A percentile compares a stretch with the other conserved stretches of the same genome.
Conservation (phyloP, 1,140 invertebrate species). For the Notospermus geniculatus region DNA sequence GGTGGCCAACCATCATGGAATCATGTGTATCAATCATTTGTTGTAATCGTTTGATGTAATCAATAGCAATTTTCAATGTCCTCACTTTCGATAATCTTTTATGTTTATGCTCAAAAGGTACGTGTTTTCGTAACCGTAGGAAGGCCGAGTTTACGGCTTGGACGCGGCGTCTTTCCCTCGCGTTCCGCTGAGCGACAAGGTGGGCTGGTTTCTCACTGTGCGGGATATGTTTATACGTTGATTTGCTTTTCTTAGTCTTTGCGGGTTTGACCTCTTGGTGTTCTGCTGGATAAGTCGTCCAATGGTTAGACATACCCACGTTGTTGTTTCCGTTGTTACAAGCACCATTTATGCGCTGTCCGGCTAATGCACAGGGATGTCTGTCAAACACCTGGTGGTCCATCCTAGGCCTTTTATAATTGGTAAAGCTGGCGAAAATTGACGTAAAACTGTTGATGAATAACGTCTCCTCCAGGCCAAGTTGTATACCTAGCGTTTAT, state of each 20-base stretch:
- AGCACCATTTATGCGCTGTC: too few species aligned
- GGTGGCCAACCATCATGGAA: background rate
- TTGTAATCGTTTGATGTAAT: slow-evolving; percentile 84
- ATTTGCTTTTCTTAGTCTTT: slow-evolving; percentile 4
- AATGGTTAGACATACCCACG: too few species aligned
- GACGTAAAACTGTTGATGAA: too few species aligned
- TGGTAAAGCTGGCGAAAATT: too few species aligned
- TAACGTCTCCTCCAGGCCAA: too few species aligned
- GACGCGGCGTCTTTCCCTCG: slow-evolving; percentile 86
- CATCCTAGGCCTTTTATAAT: too few species aligned
- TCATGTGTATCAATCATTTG: slow-evolving; percentile 65
- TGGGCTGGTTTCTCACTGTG: slow-evolving; percentile 61
- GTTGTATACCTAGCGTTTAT: too few species aligned
- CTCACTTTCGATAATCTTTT: slow-evolving; percentile 73
- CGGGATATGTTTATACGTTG: slow-evolving; percentile 36
- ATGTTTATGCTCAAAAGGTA: slow-evolving; percentile 58
- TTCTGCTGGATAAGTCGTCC: too few species aligned
- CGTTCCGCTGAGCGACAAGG: slow-evolving; percentile 85
- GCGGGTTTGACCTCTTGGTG: background rate
- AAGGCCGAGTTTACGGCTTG: slow-evolving; percentile 79
- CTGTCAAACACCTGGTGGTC: too few species aligned
- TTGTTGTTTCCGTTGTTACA: too few species aligned
- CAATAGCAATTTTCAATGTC: slow-evolving; percentile 85
- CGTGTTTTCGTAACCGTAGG: slow-evolving; percentile 38
- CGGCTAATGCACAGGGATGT: too few species aligned